These are phyloP conservation scores for Colinus virginianus DNA, from an alignment of 2,113 vertebrate species.

Conservation along the genomic window DNA sequence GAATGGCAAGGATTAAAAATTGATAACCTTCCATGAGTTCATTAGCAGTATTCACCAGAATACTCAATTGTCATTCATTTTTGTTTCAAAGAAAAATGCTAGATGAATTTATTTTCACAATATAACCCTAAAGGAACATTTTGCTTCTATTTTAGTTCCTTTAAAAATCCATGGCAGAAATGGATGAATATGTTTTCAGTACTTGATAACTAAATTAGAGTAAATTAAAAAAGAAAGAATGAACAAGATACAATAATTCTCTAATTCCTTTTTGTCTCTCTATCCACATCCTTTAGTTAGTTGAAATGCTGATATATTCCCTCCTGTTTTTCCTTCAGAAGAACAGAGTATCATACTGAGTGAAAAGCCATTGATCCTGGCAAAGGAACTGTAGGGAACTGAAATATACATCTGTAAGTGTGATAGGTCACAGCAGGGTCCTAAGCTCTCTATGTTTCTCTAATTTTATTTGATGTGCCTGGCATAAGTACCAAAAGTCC, in stretches of 20 bases:
- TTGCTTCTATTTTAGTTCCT: neutral
- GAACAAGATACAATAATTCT: neutral
- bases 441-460: neutral
- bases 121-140: neutral
- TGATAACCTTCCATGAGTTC: neutral
- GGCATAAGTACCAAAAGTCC: neutral
- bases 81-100: neutral
- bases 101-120: neutral
- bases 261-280: neutral
- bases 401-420: neutral
- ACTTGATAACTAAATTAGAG: neutral
- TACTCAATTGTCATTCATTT: neutral
- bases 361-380: conserved; percentile 13
- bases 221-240: neutral
- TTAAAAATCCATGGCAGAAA: neutral
- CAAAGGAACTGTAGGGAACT: neutral
- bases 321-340: neutral
- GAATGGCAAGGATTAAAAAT: conserved; percentile 5
- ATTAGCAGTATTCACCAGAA: neutral
- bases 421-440: neutral
- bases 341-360: neutral
- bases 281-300: neutral
- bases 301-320: neutral
- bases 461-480: conserved; percentile 25
- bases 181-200: neutral